phyloP scores from a whole-genome alignment of 2,113 vertebrate genomes.

The Misgurnus anguillicaudatus region DNA sequence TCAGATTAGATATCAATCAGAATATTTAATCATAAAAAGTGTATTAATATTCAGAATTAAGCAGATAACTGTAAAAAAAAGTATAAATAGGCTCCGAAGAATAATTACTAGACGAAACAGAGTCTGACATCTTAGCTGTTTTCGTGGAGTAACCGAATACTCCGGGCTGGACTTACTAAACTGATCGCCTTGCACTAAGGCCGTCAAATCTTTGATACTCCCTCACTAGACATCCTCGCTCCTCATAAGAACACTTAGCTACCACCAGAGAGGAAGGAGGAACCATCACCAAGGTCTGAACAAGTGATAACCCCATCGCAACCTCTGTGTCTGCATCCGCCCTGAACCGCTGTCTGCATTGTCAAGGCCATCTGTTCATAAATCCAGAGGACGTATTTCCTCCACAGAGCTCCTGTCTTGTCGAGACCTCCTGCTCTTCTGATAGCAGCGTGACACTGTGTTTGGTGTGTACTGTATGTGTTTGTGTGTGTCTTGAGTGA shows the following conservation, averaged over 20 bases:
- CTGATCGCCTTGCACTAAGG: not conserved
- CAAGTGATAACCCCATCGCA: not conserved
- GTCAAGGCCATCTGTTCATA: slow-evolving; percentile 4
- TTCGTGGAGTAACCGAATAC: slow-evolving; percentile 40
- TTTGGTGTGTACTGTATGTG: slow-evolving; percentile 46
- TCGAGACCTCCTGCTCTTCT: not conserved
- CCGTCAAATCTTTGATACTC: not conserved
- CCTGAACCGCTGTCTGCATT: not conserved
- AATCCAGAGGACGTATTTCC: not conserved
- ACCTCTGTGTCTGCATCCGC: not conserved
- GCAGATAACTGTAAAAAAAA: slow-evolving; percentile 22
- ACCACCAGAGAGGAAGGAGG: not conserved
- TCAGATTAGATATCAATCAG: not conserved
- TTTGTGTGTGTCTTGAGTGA: slow-evolving; percentile 39
- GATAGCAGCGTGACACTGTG: not conserved
- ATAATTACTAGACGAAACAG: slow-evolving; percentile 55
- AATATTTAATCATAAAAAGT: not conserved
- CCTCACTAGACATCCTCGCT: not conserved
- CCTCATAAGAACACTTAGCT: slow-evolving; percentile 6
- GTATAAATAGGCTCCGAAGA: slow-evolving; percentile 58
- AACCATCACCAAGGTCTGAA: not conserved
- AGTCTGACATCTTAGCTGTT: slow-evolving; percentile 33
- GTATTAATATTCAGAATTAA: not conserved
- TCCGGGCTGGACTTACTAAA: slow-evolving; percentile 5
- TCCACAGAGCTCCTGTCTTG: not conserved